Conservation (phyloP, 2,888 invertebrate species). For the Calliscelio sp. region DNA sequence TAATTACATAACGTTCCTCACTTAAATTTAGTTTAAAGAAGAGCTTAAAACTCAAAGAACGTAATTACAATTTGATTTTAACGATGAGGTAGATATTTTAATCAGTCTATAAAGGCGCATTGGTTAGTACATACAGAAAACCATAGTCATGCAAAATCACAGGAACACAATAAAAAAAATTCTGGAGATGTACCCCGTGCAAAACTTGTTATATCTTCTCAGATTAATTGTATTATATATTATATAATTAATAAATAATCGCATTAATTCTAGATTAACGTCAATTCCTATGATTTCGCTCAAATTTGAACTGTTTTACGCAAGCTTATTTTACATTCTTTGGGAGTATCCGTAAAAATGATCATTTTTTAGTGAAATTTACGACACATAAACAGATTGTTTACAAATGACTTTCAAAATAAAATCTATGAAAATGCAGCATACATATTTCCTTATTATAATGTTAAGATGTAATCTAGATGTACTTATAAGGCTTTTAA, state of each 20-base stretch:
- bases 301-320: slow-evolving; percentile 46
- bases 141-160: slow-evolving; percentile 43
- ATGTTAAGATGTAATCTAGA: no score
- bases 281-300: slow-evolving; percentile 58
- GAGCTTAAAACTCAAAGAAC: slow-evolving; percentile 78
- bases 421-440: no score
- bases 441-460: no score
- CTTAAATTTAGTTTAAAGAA: slow-evolving; percentile 63
- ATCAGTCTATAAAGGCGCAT: slow-evolving; percentile 83
- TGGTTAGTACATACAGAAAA: slow-evolving; percentile 71
- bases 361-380: slow-evolving; percentile 2
- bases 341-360: slow-evolving; percentile 49
- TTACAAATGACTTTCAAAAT: no score
- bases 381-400: no score
- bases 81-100: slow-evolving; percentile 81
- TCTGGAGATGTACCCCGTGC: background rate
- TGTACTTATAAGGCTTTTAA: no score
- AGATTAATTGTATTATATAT: background rate
- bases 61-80: slow-evolving; percentile 83
- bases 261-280: background rate
- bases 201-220: no score
- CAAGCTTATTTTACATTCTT: slow-evolving; percentile 64
- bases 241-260: slow-evolving; percentile 17
- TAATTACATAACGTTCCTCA: slow-evolving; percentile 63
- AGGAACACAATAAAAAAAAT: slow-evolving; percentile 44